Conservation (phyloP, 2,888 invertebrate species). For the Megamerina dolium region DNA sequence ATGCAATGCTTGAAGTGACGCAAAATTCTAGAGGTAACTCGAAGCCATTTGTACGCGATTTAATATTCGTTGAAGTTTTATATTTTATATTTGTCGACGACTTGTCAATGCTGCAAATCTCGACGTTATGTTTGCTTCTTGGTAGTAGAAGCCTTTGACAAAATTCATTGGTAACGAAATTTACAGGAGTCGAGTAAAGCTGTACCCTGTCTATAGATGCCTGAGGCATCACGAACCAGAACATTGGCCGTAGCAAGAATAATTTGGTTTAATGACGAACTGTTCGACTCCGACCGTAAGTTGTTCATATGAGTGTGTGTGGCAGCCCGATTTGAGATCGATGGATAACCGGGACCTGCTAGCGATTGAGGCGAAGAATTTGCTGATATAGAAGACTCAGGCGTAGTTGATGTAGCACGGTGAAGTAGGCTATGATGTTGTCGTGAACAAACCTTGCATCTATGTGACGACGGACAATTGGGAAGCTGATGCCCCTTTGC, state of each 20-base stretch:
- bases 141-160: slow-evolving; percentile 10
- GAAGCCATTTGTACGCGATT: slow-evolving; percentile 13
- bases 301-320: slow-evolving; percentile 13
- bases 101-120: slow-evolving; percentile 18
- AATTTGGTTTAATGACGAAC: neutral
- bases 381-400: neutral
- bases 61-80: slow-evolving; percentile 12
- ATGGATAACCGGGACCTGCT: neutral
- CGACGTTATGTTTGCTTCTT: slow-evolving; percentile 9
- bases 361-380: too few relatives aligned
- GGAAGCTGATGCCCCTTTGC: slow-evolving; percentile 2
- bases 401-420: neutral
- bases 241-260: slow-evolving; percentile 13
- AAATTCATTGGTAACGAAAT: slow-evolving; percentile 17
- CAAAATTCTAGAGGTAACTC: slow-evolving; percentile 14
- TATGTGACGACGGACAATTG: slow-evolving; percentile 2
- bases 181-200: slow-evolving; percentile 15
- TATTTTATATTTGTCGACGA: slow-evolving; percentile 12
- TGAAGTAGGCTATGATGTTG: neutral
- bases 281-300: too few relatives aligned
- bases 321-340: neutral
- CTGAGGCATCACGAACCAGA: slow-evolving; percentile 7
- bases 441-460: slow-evolving; percentile 5
- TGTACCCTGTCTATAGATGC: slow-evolving; percentile 12
- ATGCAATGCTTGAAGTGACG: slow-evolving; percentile 19